Evolutionary conservation across 1,140 invertebrate species (phyloP).

Genomic region (Dufourea novaeangliae): DNA sequence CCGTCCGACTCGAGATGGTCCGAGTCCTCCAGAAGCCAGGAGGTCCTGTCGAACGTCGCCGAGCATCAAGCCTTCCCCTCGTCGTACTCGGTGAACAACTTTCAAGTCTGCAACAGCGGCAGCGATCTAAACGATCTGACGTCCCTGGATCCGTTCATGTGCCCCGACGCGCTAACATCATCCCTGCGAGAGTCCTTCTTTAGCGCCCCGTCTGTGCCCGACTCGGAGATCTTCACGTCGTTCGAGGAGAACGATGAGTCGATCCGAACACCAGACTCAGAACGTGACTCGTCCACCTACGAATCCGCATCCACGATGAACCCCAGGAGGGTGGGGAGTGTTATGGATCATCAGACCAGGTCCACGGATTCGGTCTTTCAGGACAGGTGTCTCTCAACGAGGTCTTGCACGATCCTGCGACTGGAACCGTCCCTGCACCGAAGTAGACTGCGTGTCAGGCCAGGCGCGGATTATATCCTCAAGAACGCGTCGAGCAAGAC

Average conservation of each 20-base stretch:
- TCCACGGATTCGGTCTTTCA: slow-evolving; percentile 72
- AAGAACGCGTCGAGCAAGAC: slow-evolving; percentile 55
- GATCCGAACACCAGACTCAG: slow-evolving; percentile 16
- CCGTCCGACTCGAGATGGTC: slow-evolving; percentile 78
- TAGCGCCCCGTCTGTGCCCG: slow-evolving; percentile 70
- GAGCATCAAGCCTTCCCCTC: slow-evolving; percentile 71
- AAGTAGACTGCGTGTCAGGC: slow-evolving; percentile 60
- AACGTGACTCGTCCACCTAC: slow-evolving; percentile 19
- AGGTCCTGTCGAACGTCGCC: slow-evolving; percentile 69
- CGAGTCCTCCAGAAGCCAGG: slow-evolving; percentile 77
- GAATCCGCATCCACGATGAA: slow-evolving; percentile 67
- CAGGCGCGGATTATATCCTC: slow-evolving; percentile 55
- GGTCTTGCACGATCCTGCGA: slow-evolving; percentile 59
- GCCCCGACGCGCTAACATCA: slow-evolving; percentile 73
- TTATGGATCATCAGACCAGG: slow-evolving; percentile 67
- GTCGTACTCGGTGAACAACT: slow-evolving; percentile 77
- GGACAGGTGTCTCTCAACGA: slow-evolving; percentile 44
- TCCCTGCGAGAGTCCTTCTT: slow-evolving; percentile 77
- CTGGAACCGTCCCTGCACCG: slow-evolving; percentile 65
- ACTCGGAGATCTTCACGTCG: slow-evolving; percentile 76
- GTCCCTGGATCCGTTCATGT: slow-evolving; percentile 74
- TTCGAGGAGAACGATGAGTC: slow-evolving; percentile 74
- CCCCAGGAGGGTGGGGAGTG: slow-evolving; percentile 42
- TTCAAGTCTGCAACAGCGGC: slow-evolving; percentile 72
- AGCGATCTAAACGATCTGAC: slow-evolving; percentile 75